Conservation (phyloP, 2,113 vertebrate species). For the Echinops telfairi region DNA sequence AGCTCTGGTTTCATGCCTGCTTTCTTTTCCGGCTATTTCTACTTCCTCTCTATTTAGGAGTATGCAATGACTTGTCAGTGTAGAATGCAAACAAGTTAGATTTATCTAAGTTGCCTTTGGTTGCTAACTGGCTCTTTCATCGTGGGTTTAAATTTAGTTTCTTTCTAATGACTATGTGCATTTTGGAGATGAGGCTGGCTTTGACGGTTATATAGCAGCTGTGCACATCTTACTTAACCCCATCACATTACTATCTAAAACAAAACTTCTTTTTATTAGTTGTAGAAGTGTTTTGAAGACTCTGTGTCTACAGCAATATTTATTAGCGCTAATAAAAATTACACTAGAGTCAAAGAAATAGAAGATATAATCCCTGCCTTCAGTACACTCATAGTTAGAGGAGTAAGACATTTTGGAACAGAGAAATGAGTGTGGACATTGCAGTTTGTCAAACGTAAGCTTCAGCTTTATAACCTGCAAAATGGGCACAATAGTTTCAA, state of each 20-base stretch:
- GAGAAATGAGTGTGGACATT: background rate
- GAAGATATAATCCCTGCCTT: background rate
- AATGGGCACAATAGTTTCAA: background rate
- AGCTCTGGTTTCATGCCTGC: background rate
- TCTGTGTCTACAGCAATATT: background rate
- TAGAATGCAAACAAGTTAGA: background rate
- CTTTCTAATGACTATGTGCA: background rate
- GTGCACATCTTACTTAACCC: background rate
- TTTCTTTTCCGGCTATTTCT: background rate
- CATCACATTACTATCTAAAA: background rate
- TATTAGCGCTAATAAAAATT: background rate
- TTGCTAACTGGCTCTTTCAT: background rate
- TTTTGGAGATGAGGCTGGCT: background rate
- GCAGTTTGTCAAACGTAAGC: background rate
- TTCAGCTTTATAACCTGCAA: background rate
- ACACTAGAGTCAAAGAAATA: background rate
- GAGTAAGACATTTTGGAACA: background rate
- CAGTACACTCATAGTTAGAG: background rate
- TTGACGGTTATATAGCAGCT: background rate
- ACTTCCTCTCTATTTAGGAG: background rate
- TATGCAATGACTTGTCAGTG: background rate
- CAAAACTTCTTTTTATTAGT: background rate
- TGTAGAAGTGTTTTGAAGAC: background rate
- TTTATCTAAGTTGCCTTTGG: conserved; percentile 5
- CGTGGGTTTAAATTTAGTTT: conserved; percentile 11